Percentiles rank a stretch among this genome's conserved stretches.
Evolutionary conservation across 2,888 invertebrate species (phyloP).

Genomic region (Leptura quadrifasciata): DNA sequence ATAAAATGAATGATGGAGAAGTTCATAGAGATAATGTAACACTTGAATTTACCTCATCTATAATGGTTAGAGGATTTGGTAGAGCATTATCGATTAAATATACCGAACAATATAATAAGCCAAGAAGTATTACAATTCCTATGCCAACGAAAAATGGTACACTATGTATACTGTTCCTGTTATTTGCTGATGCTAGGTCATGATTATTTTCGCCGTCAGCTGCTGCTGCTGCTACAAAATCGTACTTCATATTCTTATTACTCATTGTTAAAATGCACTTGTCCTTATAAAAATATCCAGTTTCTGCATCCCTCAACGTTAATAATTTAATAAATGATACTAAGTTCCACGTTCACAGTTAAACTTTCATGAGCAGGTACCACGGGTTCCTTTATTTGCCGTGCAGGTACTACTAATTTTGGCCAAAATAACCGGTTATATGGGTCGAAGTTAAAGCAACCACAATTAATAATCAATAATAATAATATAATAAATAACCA

Average conservation of each 20-base stretch:
- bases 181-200: not conserved
- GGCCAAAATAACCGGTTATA: no score
- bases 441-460: no score
- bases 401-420: no score
- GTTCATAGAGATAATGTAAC: not conserved
- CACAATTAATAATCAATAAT: no score
- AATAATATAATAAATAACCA: no score
- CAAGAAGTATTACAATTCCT: conserved; percentile 7
- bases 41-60: conserved; percentile 61
- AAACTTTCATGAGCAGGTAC: no score
- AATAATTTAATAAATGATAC: no score
- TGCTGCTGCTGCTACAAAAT: not conserved
- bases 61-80: conserved; percentile 59
- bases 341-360: no score
- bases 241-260: conserved; percentile 24
- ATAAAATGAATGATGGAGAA: not conserved
- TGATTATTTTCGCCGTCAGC: not conserved
- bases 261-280: conserved; percentile 19
- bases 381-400: no score
- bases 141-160: conserved; percentile 29
- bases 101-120: conserved; percentile 41
- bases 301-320: no score
- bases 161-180: conserved; percentile 30
- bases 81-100: conserved; percentile 57
- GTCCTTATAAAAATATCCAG: no score